Base-by-base conservation (phyloP, 2,888 invertebrate genomes). In the Zaprionus lineosus region DNA sequence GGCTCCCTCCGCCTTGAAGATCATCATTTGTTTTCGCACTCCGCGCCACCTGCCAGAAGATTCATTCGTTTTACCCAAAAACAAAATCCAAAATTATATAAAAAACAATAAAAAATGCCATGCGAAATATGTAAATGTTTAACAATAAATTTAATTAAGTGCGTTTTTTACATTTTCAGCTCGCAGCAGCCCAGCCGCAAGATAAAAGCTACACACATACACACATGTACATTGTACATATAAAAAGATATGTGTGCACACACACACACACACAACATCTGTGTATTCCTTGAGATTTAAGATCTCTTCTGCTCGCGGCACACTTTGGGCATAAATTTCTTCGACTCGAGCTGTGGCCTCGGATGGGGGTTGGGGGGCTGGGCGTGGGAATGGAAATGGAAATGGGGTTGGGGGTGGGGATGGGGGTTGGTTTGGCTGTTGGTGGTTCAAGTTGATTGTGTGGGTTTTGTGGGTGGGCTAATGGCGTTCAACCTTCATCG, bases 281-380 rank as follows among this genome's bases (percentile, higher is more conserved):
- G n/a, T n/a, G n/a, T n/a, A n/a, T 26, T 34, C 37, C 12, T 26
- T 12, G 29, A 40, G 51, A 39, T 37, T 56, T 21, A 60, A 56
- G 43, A 74, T 57, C 56, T 48, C 57, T 44, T 77, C 29, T 29
- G 36, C 33, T 59, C 8, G 4, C 24, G 75, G 75, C 75, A 82
- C 75, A 82, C 75, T 75, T 82, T 71, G 59, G 36, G 58, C 74
- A 75, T 75, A 81, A 74, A 81, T 81, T 65, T 70, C n/a, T n/a
- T n/a, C n/a, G n/a, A n/a, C n/a, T n/a, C n/a, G n/a, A n/a, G n/a
- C n/a, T n/a, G n/a, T n/a, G n/a, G n/a, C n/a, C n/a, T n/a, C n/a
- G n/a, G n/a, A n/a, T n/a, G n/a, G n/a, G n/a, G n/a, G n/a, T n/a
- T n/a, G n/a, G n/a, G n/a, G n/a, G n/a, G n/a, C n/a, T n/a, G n/a